Evolutionary conservation across 2,797 vertebrate genomes (phyloP), one percentile per base, ranked within the genome.

Genomic region (Pipistrellus kuhlii): DNA sequence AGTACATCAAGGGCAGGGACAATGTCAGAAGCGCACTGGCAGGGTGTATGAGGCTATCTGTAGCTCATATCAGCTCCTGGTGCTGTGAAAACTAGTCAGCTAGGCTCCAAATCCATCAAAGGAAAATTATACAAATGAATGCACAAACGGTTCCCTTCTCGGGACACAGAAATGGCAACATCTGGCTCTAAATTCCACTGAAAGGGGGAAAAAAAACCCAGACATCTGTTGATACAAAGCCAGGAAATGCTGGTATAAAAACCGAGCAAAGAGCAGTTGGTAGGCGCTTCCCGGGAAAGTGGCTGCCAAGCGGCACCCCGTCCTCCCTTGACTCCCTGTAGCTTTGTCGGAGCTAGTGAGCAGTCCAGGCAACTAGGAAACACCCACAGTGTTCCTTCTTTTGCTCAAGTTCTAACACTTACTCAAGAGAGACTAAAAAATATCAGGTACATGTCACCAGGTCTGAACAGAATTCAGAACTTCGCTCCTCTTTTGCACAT

Each of bases 131-230:
- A 78, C 12, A 91, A 92, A 93, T 17, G 41, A 80, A 64, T 72
- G 73, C 30, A 85, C 81, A 89, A 78, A 82, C 1, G 44, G 30
- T 15, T 82, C 68, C 38, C 38, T 46, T 88, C 69, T 93, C 30
- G 35, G 66, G 53, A 95, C 85, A 93, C 41, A 91, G 80, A 88
- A 88, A 93, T 90, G 57, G 85, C n/a, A 93, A 93, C 84, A 94
- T 84, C 91, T 94, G 89, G 64, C 46, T 94, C 85, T 77, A 85
- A 92, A 93, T 15, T 72, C 62, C 35, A 55, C 71, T 86, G 55
- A 68, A 77, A 90, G 53, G 7, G 44, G n/a, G 72, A 35, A 94
- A 72, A 90, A 41, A 6, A 41, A 41, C 38, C 6, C 0, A 91
- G 25, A 87, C 30, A 66, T 0, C 0, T 23, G 55, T 44, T 95